Conservation (phyloP, 2,888 invertebrate genomes). For the Rambutsinella grinnellia region DNA sequence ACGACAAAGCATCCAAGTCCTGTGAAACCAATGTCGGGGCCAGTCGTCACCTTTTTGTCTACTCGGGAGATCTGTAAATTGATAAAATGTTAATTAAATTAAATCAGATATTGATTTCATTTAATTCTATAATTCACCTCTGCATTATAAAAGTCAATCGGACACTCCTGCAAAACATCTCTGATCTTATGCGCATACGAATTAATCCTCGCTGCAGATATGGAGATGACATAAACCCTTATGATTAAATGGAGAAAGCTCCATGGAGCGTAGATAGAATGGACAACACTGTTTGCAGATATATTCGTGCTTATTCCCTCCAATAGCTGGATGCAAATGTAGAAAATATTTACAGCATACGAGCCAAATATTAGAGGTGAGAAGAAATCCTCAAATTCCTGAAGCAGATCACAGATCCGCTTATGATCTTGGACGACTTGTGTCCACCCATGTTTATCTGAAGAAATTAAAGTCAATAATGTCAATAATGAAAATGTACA, state of each 20-base stretch:
- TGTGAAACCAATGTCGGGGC: conserved; percentile 51
- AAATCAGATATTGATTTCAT: background rate
- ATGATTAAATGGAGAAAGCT: conserved; percentile 50
- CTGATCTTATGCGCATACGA: conserved; percentile 38
- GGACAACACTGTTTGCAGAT: conserved; percentile 13
- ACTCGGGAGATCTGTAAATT: conserved; percentile 31
- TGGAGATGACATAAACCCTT: conserved; percentile 38
- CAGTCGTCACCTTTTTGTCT: conserved; percentile 44
- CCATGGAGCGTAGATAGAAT: conserved; percentile 48
- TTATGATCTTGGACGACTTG: conserved; percentile 53
- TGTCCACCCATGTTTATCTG: conserved; percentile 52
- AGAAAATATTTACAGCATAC: conserved; percentile 50
- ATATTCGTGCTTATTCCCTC: conserved; percentile 25
- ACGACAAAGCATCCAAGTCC: conserved; percentile 52
- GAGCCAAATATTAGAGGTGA: conserved; percentile 53
- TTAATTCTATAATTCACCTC: conserved; percentile 24
- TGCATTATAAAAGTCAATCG: conserved; percentile 29
- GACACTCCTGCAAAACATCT: conserved; percentile 47
- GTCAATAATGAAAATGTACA: too few species aligned
- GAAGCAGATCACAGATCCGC: conserved; percentile 34
- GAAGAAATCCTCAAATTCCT: conserved; percentile 34
- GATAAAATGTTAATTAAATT: too few species aligned
- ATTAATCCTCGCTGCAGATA: conserved; percentile 37
- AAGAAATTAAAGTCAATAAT: background rate
- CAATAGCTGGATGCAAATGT: conserved; percentile 47